A percentile compares a stretch with the other conserved stretches of the same genome.
These are phyloP conservation scores for Bagarius yarrelli DNA, from an alignment of 2,113 vertebrate genomes.

Conservation along the genomic window DNA sequence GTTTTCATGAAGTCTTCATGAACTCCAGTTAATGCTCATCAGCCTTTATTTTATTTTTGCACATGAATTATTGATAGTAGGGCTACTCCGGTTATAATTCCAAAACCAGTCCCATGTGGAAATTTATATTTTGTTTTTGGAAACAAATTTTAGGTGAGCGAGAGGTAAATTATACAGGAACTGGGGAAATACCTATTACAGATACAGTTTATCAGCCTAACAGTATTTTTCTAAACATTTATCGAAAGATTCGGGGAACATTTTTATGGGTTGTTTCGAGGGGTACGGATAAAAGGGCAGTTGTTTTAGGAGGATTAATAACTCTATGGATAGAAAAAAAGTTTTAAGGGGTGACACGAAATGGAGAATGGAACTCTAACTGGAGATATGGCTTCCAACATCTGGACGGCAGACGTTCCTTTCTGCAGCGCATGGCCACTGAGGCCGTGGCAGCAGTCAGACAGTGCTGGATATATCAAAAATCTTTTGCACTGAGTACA, in stretches of 20 bases:
- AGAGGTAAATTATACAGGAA: conserved; percentile 35
- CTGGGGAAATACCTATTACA: conserved; percentile 10
- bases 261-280: conserved; percentile 46
- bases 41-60: conserved; percentile 27
- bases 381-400: conserved; percentile 65
- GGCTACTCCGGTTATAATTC: conserved; percentile 31
- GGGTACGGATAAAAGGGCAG: conserved; percentile 32
- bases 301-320: conserved; percentile 43
- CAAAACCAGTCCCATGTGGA: conserved; percentile 19
- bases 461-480: conserved; percentile 60
- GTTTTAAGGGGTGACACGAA: conserved; percentile 65
- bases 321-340: conserved; percentile 51
- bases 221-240: conserved; percentile 40
- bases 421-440: conserved; percentile 60
- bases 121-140: conserved; percentile 34
- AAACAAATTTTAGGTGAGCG: conserved; percentile 39
- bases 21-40: conserved; percentile 33
- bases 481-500: conserved; percentile 41
- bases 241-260: conserved; percentile 16
- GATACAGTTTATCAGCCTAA: conserved; percentile 39
- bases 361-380: conserved; percentile 56
- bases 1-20: conserved; percentile 33
- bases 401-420: conserved; percentile 76
- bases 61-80: conserved; percentile 22
- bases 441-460: conserved; percentile 68